A percentile compares a stretch with the other conserved stretches of the same genome.
These are phyloP conservation scores for Mus musculus DNA, from an alignment of 2,113 vertebrate species.

Conservation along the genomic window GRCm39 chr1:87793001-87793500, in stretches of 20 bases:
- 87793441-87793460: neutral
- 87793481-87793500: neutral
- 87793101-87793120: neutral
- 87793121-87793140: slow-evolving; percentile 1
- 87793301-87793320: neutral
- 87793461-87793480: neutral
- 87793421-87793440: neutral
- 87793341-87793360: neutral
- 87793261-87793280: neutral
- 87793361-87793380: neutral
- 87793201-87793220: neutral
- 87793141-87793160: neutral
- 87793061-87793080: neutral
- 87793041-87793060: neutral
- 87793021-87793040: neutral
- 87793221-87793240: neutral
- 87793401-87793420: neutral
- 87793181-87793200: neutral
- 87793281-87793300: neutral
- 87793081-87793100: neutral
- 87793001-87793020: neutral
- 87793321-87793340: neutral
- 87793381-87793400: neutral
- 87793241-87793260: neutral
- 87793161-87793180: neutral